Base-by-base conservation (phyloP, 2,888 invertebrate species). In the Cheilosia impressa region DNA sequence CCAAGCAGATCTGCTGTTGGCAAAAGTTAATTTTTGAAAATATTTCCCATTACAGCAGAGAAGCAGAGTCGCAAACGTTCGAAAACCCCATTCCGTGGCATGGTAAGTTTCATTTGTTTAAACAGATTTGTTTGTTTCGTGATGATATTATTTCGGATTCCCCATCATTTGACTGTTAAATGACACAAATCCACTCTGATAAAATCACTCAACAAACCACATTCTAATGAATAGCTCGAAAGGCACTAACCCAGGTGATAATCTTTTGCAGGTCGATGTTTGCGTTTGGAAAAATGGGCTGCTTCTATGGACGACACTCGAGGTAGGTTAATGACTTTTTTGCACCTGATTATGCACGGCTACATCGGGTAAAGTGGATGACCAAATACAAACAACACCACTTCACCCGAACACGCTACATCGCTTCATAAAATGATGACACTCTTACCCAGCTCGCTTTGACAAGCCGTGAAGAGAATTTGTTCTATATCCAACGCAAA, bases 391-490 rank as follows among this genome's bases (percentile, higher is more conserved):
- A 31, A 31, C 31, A 31, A 31, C 31, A 31, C 31, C 31, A 31
- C 31, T 31, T 31, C 9, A 31, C 31, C 31, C 31, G 31, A 31
- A 9, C 9, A 31, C 2, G 31, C 9, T 9, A 31, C 0, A 4
- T 38, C 1, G 1, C 10, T 13, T 38, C 2, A n/a, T 31, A n/a
- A 52, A 55, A 65, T 65, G 78, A 78, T 79, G 80, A 80, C 45
- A 66, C 24, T 17, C 22, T 60, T 10, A 66, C 79, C 79, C 79
- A 79, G 79, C 79, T 79, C 79, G 72, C 80, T 80, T 80, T 80
- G 80, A 73, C 13, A 62, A 55, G 80, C 73, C 60, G 22, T 80
- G 73, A 80, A 73, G 80, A 80, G 31, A 80, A 73, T 45, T 80
- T 68, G 73, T 80, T 60, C 65, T 60, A 45, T 22, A 62, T 13